Conservation (phyloP, 2,797 vertebrate species). For the Phataginus tetradactyla region DNA sequence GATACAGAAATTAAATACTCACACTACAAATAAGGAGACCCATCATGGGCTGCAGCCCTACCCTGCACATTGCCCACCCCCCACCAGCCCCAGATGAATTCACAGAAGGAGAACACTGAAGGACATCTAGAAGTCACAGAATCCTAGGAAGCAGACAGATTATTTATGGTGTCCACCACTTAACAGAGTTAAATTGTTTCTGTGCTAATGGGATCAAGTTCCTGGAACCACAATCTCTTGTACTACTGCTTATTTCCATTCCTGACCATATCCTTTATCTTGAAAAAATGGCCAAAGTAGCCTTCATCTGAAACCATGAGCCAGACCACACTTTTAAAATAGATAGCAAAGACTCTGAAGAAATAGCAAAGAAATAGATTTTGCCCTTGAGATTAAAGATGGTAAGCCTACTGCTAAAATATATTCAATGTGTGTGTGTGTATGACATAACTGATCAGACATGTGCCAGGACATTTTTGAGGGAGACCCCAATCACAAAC, state of each 20-base stretch:
- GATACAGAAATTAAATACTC: slow-evolving; percentile 37
- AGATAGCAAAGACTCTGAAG: slow-evolving; percentile 25
- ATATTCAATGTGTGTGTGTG: not conserved
- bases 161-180: slow-evolving; percentile 24
- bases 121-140: slow-evolving; percentile 24
- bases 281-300: slow-evolving; percentile 50
- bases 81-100: not conserved
- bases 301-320: slow-evolving; percentile 64
- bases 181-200: slow-evolving; percentile 51
- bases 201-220: not conserved
- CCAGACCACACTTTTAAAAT: slow-evolving; percentile 58
- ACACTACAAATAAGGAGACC: not conserved
- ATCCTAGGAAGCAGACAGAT: slow-evolving; percentile 26
- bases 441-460: not conserved
- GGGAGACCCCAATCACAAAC: not conserved
- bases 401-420: slow-evolving; percentile 14
- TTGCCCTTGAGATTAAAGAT: slow-evolving; percentile 51
- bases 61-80: too few relatives aligned
- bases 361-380: not conserved
- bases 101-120: not conserved
- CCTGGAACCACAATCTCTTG: slow-evolving; percentile 33
- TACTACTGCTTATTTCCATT: not conserved
- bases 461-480: slow-evolving; percentile 27
- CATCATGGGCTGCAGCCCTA: not conserved
- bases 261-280: slow-evolving; percentile 42